These are phyloP conservation scores for Nudaria mundana DNA, from an alignment of 2,888 invertebrate genomes.

Conservation along the genomic window DNA sequence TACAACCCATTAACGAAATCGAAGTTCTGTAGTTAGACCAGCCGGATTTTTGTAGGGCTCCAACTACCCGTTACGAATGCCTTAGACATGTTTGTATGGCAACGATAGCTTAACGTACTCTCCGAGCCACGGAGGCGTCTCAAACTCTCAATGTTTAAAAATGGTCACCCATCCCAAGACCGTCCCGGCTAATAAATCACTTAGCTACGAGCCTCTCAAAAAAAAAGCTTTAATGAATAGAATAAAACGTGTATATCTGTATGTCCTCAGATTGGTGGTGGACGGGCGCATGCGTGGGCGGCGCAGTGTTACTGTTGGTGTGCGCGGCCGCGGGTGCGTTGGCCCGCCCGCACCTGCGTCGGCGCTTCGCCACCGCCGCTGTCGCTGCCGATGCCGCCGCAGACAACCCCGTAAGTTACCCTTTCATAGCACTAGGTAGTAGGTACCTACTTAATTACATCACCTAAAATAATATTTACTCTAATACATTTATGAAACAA, in stretches of 20 bases:
- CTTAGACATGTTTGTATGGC: too few relatives aligned
- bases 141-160: too few relatives aligned
- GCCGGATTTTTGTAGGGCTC: too few relatives aligned
- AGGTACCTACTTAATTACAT: neutral
- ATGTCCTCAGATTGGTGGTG: constrained; percentile 74
- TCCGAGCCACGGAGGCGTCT: too few relatives aligned
- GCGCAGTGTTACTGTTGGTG: constrained; percentile 64
- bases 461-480: too few relatives aligned
- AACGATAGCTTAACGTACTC: too few relatives aligned
- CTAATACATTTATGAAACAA: too few relatives aligned
- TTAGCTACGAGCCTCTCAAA: neutral
- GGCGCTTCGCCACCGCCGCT: constrained; percentile 62
- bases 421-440: neutral
- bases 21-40: too few relatives aligned
- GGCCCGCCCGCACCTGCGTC: constrained; percentile 73
- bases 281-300: constrained; percentile 77
- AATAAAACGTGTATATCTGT: constrained; percentile 3
- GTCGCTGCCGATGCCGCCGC: constrained; percentile 58
- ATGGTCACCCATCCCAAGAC: too few relatives aligned
- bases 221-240: too few relatives aligned
- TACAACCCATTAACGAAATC: too few relatives aligned
- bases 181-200: neutral
- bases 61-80: too few relatives aligned
- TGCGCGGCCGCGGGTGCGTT: constrained; percentile 74
- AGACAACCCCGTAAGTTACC: constrained; percentile 69